Evolutionary conservation across 2,888 invertebrate species (phyloP), one percentile per base, ranked within the genome.

Genomic region (Hermaeophaga mercurialis): DNA sequence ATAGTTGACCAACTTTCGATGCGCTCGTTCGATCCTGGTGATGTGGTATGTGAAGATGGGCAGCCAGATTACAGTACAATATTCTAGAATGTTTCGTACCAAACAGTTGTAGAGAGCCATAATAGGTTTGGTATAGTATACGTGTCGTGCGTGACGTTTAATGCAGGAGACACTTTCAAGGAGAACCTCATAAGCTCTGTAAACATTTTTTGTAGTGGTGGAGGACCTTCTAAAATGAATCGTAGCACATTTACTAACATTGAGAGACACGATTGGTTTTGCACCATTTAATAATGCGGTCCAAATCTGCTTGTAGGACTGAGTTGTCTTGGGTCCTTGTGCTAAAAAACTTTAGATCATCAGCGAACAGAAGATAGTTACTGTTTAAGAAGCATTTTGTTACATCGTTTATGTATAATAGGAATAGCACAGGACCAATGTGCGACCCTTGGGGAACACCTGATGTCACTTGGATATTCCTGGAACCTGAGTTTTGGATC

Each of bases 381-480:
- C 33, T 34, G 14, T 34, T 34, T 34, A 34, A 34, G 33, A 34
- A 34, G 33, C 33, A 34, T 5, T 14, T 34, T 34, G n/a, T 28
- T 28, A 28, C 9, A 9, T 28, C 28, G 33, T 34, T 14, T 2
- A 34, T 34, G 8, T 3, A 34, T 12, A 34, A 14, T 14, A 34
- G 11, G 14, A 34, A 34, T 14, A 34, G 12, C 11, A 34, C 33
- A 5, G 33, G 33, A 14, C 28, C 28, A 28, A 28, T 28, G n/a
- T 28, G 9, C 8, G 28, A 28, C 2, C 28, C 28, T 8, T 28
- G 9, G 9, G 28, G 28, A 8, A 6, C 28, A 28, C 28, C 28
- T 8, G 28, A 28, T 8, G 4, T 3, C 9, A 28, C n/a, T 28
- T 5, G 9, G 2, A 28, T 9, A 8, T 28, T 9, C 5, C 28